A percentile compares a stretch with the other conserved stretches of the same genome.
Evolutionary conservation across 2,888 invertebrate species (phyloP).

Genomic region (Ophion costatus): DNA sequence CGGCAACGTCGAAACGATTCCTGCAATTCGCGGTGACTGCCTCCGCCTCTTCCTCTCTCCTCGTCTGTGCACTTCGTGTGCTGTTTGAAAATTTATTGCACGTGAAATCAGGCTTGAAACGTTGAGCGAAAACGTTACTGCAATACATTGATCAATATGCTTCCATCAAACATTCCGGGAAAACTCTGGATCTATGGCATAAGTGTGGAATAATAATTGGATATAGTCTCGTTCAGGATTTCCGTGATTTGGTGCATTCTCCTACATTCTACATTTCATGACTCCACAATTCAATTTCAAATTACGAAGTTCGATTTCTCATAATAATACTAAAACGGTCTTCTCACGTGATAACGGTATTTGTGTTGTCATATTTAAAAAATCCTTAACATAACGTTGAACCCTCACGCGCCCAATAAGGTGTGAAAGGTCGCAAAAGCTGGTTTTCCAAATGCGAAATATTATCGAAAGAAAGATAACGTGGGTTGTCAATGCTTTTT

Average conservation of each 20-base stretch:
- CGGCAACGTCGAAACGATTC: slow-evolving; percentile 17
- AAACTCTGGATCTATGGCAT: neutral
- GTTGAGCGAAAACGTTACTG: slow-evolving; percentile 38
- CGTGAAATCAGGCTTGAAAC: slow-evolving; percentile 39
- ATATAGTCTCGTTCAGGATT: neutral
- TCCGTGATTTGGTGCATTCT: neutral
- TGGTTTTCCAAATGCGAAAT: too few relatives aligned
- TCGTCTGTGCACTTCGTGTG: slow-evolving; percentile 2
- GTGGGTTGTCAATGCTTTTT: too few relatives aligned
- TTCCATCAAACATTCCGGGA: neutral
- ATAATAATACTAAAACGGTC: neutral
- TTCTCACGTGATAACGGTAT: neutral
- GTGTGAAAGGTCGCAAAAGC: too few relatives aligned
- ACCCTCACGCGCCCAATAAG: too few relatives aligned
- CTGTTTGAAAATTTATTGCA: slow-evolving; percentile 61
- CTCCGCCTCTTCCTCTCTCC: neutral
- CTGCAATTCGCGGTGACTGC: neutral
- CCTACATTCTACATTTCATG: neutral
- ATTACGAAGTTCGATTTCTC: neutral
- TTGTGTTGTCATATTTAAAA: neutral
- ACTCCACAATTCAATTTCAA: neutral
- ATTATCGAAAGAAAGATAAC: too few relatives aligned
- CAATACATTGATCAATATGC: slow-evolving; percentile 37
- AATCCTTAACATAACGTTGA: too few relatives aligned
- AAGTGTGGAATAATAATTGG: slow-evolving; percentile 37